Base-by-base conservation (phyloP, 2,888 invertebrate genomes). In the Chesias legatella region DNA sequence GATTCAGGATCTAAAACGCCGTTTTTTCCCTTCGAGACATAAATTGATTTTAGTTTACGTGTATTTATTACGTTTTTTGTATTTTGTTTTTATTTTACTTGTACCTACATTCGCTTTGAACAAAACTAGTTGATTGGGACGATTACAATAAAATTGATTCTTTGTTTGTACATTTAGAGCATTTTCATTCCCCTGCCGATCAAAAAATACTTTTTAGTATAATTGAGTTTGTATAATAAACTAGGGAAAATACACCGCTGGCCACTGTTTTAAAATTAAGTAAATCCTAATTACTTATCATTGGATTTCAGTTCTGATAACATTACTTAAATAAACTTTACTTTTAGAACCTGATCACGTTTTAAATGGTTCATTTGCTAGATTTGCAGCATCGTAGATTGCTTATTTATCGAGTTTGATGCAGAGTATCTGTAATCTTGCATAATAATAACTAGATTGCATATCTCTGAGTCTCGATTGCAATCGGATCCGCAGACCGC, bases 1-100 rank as follows among this genome's bases (percentile, higher is more conserved):
- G 13, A 17, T 3, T 17, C 13, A 17, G 13, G 13, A 17, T 17
- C 13, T 5, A 17, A 60, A 61, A 55, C n/a, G n/a, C n/a, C n/a
- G n/a, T 60, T 59, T 59, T 58, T 58, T 56, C 54, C 53, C 53
- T 56, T 44, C 53, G 58, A 60, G 56, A 56, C 53, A 58, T 62
- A 58, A 73, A 70, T 69, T 73, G 71, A 73, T 77, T 74, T 69
- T 72, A 69, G 73, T 70, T 65, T 60, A 62, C 58, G 58, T 55
- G 48, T 59, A 48, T 63, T 58, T 58, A 56, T 53, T 44, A n/a
- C 35, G 28, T 46, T n/a, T n/a, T n/a, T n/a, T n/a, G 23, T 33
- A 41, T 33, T 24, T 34, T 31, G 30, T 34, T 33, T 42, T 17
- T 17, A 17, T 17, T 17, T 5, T 17, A 17, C 2, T n/a, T 5